phyloP scores from a whole-genome alignment of 2,888 invertebrate genomes.

The Dyspetes luteomarginatus region DNA sequence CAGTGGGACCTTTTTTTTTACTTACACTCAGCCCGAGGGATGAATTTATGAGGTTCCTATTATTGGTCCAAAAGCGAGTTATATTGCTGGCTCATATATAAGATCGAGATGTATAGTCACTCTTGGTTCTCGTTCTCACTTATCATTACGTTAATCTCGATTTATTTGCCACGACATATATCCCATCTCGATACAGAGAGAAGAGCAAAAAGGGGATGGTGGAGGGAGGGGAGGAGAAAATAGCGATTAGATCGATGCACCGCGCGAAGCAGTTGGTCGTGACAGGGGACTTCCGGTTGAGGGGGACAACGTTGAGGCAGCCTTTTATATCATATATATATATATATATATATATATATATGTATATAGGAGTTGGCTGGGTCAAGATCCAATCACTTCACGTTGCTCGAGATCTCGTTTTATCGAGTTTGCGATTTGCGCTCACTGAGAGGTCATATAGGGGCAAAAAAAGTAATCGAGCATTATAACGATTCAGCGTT shows the following conservation, averaged over 20 bases:
- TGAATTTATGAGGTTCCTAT: constrained; percentile 19
- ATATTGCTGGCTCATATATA: background rate
- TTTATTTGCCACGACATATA: constrained; percentile 63
- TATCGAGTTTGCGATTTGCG: constrained; percentile 47
- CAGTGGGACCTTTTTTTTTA: background rate
- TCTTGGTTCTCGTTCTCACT: constrained; percentile 19
- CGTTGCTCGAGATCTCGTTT: constrained; percentile 45
- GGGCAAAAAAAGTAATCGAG: constrained; percentile 8
- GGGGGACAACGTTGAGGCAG: background rate
- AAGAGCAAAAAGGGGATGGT: background rate
- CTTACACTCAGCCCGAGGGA: background rate
- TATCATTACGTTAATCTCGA: constrained; percentile 59
- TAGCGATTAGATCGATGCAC: constrained; percentile 57
- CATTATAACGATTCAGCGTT: constrained; percentile 39
- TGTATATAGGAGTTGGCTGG: constrained; percentile 38
- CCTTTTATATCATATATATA: background rate
- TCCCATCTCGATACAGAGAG: constrained; percentile 39
- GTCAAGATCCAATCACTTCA: constrained; percentile 62
- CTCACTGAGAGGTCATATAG: constrained; percentile 14
- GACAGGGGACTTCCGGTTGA: constrained; percentile 55
- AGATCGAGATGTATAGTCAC: background rate
- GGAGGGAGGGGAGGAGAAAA: constrained; percentile 17
- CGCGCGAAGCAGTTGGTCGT: constrained; percentile 56
- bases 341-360: constrained; percentile 16
- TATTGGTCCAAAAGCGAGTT: constrained; percentile 1